Conservation (phyloP, 2,113 vertebrate genomes). For the Amblyopsis rosae region DNA sequence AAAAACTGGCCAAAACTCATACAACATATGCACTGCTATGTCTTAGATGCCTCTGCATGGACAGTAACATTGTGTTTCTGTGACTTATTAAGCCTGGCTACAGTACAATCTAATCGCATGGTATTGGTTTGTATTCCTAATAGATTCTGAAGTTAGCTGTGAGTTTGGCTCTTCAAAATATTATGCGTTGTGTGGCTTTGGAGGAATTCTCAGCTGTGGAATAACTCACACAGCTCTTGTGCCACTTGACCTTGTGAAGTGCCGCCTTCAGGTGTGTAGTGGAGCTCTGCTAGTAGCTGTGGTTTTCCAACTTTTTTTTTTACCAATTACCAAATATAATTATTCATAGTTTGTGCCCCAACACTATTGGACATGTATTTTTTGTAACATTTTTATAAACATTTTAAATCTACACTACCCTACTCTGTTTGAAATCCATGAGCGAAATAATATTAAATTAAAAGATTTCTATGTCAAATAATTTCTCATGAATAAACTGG, state of each 20-base stretch:
- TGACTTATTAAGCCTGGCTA: background rate
- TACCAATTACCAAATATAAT: background rate
- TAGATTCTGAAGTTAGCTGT: slow-evolving; percentile 83
- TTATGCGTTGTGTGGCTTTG: slow-evolving; percentile 97
- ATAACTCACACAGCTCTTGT: slow-evolving; percentile 95
- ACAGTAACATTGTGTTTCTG: background rate
- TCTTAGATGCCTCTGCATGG: background rate
- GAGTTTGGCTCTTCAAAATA: slow-evolving; percentile 94
- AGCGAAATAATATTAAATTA: background rate
- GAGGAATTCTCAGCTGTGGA: slow-evolving; percentile 98
- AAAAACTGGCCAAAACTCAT: no score
- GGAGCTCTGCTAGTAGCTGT: slow-evolving; percentile 4
- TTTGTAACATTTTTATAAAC: background rate
- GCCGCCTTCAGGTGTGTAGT: slow-evolving; percentile 95
- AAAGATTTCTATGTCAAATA: background rate
- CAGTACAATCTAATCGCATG: background rate
- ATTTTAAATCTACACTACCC: no score
- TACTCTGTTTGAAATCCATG: no score
- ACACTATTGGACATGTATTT: background rate
- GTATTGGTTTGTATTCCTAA: slow-evolving; percentile 58
- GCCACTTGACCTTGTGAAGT: slow-evolving; percentile 98
- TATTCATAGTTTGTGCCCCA: background rate
- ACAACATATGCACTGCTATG: no score
- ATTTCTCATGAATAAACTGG: background rate
- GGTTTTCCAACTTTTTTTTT: background rate